These are phyloP conservation scores for Bedellia somnulentella DNA, from an alignment of 2,888 invertebrate species.

Conservation along the genomic window DNA sequence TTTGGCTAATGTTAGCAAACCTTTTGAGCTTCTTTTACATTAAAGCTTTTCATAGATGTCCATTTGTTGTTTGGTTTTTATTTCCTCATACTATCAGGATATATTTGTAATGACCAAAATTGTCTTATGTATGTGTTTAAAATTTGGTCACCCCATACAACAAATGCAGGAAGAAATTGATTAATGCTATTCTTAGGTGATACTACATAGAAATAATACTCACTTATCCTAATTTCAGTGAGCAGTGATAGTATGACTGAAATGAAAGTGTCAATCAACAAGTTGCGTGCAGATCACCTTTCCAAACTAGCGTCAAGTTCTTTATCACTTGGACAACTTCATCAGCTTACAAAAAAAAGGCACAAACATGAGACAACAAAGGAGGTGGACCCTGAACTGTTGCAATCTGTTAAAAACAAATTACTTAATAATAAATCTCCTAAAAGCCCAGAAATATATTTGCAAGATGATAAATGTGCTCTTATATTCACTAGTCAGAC, in stretches of 20 bases:
- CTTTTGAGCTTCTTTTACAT: too few species aligned
- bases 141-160: too few species aligned
- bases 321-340: conserved; percentile 59
- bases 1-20: too few species aligned
- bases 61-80: too few species aligned
- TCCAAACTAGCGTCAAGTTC: conserved; percentile 64
- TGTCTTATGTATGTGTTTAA: too few species aligned
- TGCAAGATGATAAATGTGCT: conserved; percentile 48
- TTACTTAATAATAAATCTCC: conserved; percentile 26
- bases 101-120: too few species aligned
- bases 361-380: conserved; percentile 14
- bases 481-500: conserved; percentile 37
- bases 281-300: conserved; percentile 67
- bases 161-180: too few species aligned
- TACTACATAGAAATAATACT: background rate
- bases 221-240: conserved; percentile 59
- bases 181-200: background rate
- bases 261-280: conserved; percentile 68
- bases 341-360: conserved; percentile 48
- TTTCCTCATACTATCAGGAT: too few species aligned
- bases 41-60: too few species aligned
- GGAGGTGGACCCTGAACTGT: conserved; percentile 40
- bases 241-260: conserved; percentile 64
- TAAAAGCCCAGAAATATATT: conserved; percentile 15
- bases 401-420: conserved; percentile 41